Conservation (phyloP, 2,888 invertebrate genomes). For the Gastrophysa polygoni region DNA sequence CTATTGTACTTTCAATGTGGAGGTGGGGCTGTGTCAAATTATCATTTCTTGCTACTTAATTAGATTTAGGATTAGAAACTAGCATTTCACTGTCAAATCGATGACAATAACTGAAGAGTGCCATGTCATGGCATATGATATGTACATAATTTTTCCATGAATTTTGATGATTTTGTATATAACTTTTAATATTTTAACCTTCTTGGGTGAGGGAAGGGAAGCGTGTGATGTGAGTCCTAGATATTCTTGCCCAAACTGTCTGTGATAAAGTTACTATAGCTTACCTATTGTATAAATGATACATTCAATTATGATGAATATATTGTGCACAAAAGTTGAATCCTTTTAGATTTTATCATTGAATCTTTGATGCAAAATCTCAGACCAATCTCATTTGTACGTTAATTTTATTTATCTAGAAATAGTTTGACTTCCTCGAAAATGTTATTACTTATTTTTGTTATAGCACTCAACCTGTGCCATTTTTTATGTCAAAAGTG, state of each 20-base stretch:
- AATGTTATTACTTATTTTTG: slow-evolving; percentile 39
- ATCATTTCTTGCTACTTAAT: slow-evolving; percentile 48
- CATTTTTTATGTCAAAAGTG: slow-evolving; percentile 51
- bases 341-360: slow-evolving; percentile 38
- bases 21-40: slow-evolving; percentile 51
- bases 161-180: slow-evolving; percentile 43
- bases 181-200: slow-evolving; percentile 35
- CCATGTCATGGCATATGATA: slow-evolving; percentile 48
- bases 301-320: slow-evolving; percentile 30
- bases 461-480: slow-evolving; percentile 52
- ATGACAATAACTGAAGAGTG: slow-evolving; percentile 52
- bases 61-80: slow-evolving; percentile 36
- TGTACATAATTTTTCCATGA: slow-evolving; percentile 47
- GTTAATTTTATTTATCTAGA: slow-evolving; percentile 44
- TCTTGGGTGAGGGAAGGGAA: slow-evolving; percentile 45
- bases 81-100: slow-evolving; percentile 42
- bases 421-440: slow-evolving; percentile 28
- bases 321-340: slow-evolving; percentile 39
- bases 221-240: slow-evolving; percentile 47
- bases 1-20: slow-evolving; percentile 48
- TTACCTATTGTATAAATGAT: slow-evolving; percentile 37
- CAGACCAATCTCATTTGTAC: slow-evolving; percentile 45
- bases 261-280: slow-evolving; percentile 54
- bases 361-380: slow-evolving; percentile 39
- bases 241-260: slow-evolving; percentile 56